Evolutionary conservation across 2,888 invertebrate genomes (phyloP).

Genomic region (Phlogophora meticulosa): DNA sequence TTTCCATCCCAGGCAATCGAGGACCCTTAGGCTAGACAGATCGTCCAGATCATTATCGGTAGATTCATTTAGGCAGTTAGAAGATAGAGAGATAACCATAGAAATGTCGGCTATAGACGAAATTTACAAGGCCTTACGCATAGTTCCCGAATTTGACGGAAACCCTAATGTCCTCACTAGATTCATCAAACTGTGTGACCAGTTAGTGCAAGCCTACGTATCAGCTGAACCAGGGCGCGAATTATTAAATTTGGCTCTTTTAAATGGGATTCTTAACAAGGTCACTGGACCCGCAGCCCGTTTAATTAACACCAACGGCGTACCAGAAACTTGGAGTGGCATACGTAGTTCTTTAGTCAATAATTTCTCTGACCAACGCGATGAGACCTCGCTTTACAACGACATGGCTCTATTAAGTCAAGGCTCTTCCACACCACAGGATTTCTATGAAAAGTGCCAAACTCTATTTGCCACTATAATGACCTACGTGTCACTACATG

Average conservation of each 20-base stretch:
- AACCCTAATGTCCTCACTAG: conserved; percentile 9
- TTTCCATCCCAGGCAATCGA: conserved; percentile 1
- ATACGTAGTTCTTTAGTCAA: conserved; percentile 58
- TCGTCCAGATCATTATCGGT: background rate
- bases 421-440: conserved; percentile 42
- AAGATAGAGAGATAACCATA: background rate
- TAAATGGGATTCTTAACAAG: conserved; percentile 39
- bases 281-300: conserved; percentile 60
- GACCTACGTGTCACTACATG: conserved; percentile 24
- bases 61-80: conserved; percentile 1
- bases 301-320: conserved; percentile 56
- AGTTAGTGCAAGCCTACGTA: conserved; percentile 28
- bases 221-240: conserved; percentile 11
- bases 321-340: conserved; percentile 29
- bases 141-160: conserved; percentile 10
- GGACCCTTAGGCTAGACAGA: background rate
- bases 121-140: conserved; percentile 1
- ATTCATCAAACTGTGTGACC: conserved; percentile 64
- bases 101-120: background rate
- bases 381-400: conserved; percentile 46
- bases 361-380: conserved; percentile 58
- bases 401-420: conserved; percentile 44
- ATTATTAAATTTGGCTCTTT: conserved; percentile 26
- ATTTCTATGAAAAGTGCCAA: conserved; percentile 11
- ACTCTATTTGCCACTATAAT: conserved; percentile 9